A percentile compares a stretch with the other conserved stretches of the same genome.
Conservation (phyloP, 2,113 vertebrate species). For the Paedocypris sp. region DNA sequence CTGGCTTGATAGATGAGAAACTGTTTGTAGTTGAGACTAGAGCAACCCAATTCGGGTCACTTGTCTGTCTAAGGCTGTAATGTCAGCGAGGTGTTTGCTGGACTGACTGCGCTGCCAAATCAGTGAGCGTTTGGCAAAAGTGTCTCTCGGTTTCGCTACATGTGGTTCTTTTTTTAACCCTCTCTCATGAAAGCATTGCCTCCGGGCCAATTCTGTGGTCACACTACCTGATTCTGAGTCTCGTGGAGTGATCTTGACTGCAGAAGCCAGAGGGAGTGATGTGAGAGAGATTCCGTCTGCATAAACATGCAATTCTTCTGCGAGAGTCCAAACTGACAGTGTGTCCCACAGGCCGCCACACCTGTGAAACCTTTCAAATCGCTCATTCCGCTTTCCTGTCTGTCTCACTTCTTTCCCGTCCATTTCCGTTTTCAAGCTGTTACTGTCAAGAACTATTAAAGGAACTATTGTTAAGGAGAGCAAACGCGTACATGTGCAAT, state of each 20-base stretch:
- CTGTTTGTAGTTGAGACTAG: conserved; percentile 33
- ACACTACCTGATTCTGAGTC: conserved; percentile 64
- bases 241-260: conserved; percentile 66
- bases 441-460: conserved; percentile 43
- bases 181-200: conserved; percentile 48
- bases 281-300: conserved; percentile 66
- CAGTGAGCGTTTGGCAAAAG: conserved; percentile 56
- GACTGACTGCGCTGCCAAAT: conserved; percentile 63
- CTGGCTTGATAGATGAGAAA: conserved; percentile 50
- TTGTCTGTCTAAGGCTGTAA: conserved; percentile 56
- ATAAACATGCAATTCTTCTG: conserved; percentile 32
- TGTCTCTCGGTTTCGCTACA: conserved; percentile 66
- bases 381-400: conserved; percentile 31
- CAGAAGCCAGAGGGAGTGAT: conserved; percentile 66
- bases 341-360: conserved; percentile 33
- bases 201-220: conserved; percentile 65
- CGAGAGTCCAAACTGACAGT: conserved; percentile 29
- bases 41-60: conserved; percentile 46
- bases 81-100: conserved; percentile 59
- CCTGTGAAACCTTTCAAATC: conserved; percentile 32
- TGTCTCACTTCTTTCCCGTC: neutral
- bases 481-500: neutral
- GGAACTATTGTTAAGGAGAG: neutral
- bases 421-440: conserved; percentile 29
- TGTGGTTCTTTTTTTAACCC: conserved; percentile 43